Conservation (phyloP, 2,797 vertebrate species). For the Eospalax fontanierii region DNA sequence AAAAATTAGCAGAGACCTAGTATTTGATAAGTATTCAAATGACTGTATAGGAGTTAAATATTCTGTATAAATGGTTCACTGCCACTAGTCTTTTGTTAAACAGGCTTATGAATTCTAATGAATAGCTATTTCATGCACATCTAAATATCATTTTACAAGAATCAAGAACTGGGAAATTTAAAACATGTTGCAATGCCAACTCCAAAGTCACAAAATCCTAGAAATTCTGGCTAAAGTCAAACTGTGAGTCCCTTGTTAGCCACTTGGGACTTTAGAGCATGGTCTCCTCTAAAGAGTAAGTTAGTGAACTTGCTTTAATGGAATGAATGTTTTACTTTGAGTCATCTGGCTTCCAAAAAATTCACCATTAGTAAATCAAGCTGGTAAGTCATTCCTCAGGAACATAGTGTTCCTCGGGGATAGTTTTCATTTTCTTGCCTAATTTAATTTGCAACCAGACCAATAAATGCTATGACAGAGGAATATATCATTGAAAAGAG, state of each 20-base stretch:
- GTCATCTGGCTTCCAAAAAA: slow-evolving; percentile 63
- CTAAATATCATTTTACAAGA: slow-evolving; percentile 51
- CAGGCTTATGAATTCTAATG: neutral
- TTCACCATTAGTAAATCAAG: slow-evolving; percentile 28
- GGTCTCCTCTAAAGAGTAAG: neutral
- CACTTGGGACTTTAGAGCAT: neutral
- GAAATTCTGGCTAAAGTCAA: slow-evolving; percentile 68
- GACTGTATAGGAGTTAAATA: neutral
- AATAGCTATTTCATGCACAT: slow-evolving; percentile 26
- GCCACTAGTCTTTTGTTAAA: slow-evolving; percentile 6
- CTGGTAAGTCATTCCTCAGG: slow-evolving; percentile 35
- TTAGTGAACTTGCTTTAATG: neutral
- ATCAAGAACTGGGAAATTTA: slow-evolving; percentile 48
- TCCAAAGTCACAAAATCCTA: slow-evolving; percentile 75
- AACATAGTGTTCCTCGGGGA: slow-evolving; percentile 61
- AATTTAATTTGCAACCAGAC: slow-evolving; percentile 31
- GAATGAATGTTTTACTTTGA: slow-evolving; percentile 58
- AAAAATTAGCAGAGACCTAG: neutral
- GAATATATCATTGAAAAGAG: slow-evolving; percentile 54
- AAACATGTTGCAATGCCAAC: slow-evolving; percentile 34
- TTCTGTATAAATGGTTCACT: neutral
- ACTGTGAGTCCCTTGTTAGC: neutral
- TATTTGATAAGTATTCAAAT: neutral
- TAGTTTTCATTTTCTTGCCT: neutral
- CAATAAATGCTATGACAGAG: slow-evolving; percentile 1